A percentile compares a stretch with the other conserved stretches of the same genome.
phyloP scores from a whole-genome alignment of 2,888 invertebrate genomes.

The Molanna angustata region DNA sequence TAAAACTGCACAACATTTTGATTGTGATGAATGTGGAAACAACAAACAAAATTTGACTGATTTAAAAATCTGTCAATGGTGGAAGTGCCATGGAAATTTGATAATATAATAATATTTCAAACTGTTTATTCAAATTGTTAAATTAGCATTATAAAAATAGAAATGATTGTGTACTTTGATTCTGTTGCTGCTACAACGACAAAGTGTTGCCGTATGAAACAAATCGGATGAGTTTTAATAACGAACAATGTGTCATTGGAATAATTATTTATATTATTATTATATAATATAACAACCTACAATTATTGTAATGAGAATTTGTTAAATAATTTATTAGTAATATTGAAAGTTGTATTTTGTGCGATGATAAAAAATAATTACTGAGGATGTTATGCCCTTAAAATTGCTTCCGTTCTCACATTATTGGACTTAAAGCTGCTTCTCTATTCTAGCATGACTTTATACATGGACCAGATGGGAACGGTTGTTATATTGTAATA shows the following conservation, averaged over 20 bases:
- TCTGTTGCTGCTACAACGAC: conserved; percentile 5
- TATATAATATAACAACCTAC: no score
- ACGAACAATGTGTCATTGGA: no score
- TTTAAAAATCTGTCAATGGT: conserved; percentile 15
- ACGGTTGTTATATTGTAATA: conserved; percentile 2
- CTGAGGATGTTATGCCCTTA: background rate
- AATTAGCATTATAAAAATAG: conserved; percentile 12
- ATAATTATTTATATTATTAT: no score
- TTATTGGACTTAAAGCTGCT: conserved; percentile 2
- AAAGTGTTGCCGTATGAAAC: conserved; percentile 9
- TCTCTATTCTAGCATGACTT: background rate
- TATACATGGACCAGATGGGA: conserved; percentile 11
- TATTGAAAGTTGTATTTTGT: background rate
- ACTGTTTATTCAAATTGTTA: conserved; percentile 14
- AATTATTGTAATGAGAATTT: no score
- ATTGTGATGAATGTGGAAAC: no score
- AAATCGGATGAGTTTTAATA: no score
- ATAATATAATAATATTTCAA: conserved; percentile 3
- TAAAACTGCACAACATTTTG: no score
- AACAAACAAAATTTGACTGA: no score
- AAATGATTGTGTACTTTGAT: no score
- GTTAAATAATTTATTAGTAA: background rate
- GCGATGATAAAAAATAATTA: background rate
- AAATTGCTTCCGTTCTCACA: background rate
- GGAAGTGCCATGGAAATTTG: conserved; percentile 12